Conservation (phyloP, 2,888 invertebrate species). For the Lithophane semibrunnea region DNA sequence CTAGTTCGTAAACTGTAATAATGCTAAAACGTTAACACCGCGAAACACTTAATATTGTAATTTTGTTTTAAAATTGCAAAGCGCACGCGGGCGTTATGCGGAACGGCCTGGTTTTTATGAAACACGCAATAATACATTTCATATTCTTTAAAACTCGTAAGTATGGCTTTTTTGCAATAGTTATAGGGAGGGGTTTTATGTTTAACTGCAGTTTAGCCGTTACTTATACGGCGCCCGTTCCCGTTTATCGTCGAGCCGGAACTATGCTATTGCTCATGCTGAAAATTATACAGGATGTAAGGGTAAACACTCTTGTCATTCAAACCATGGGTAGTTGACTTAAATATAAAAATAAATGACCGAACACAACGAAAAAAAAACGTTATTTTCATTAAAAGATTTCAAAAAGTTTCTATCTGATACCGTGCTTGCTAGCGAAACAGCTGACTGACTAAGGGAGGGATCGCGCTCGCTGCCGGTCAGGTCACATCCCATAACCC, state of each 20-base stretch:
- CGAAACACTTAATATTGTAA: conserved; percentile 27
- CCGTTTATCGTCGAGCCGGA: not conserved
- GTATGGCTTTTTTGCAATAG: not conserved
- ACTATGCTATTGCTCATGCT: not conserved
- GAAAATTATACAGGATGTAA: no score
- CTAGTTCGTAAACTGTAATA: not conserved
- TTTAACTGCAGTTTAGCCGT: not conserved
- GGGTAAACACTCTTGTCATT: no score
- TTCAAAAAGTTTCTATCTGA: no score
- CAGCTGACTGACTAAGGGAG: no score
- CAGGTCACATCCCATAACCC: no score
- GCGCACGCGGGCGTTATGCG: conserved; percentile 32
- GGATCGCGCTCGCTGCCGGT: no score
- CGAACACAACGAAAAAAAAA: no score
- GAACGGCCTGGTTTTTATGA: conserved; percentile 52
- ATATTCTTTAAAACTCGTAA: not conserved
- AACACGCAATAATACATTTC: conserved; percentile 9
- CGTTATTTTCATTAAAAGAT: no score
- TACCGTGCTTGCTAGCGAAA: no score
- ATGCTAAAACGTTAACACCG: conserved; percentile 13
- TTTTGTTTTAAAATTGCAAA: conserved; percentile 45
- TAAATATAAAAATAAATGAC: no score
- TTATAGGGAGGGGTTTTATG: not conserved
- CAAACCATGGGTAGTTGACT: no score
- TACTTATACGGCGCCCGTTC: not conserved